These are phyloP conservation scores for Sterrhoptilus dennistouni DNA, from an alignment of 2,113 vertebrate species.

Conservation along the genomic window DNA sequence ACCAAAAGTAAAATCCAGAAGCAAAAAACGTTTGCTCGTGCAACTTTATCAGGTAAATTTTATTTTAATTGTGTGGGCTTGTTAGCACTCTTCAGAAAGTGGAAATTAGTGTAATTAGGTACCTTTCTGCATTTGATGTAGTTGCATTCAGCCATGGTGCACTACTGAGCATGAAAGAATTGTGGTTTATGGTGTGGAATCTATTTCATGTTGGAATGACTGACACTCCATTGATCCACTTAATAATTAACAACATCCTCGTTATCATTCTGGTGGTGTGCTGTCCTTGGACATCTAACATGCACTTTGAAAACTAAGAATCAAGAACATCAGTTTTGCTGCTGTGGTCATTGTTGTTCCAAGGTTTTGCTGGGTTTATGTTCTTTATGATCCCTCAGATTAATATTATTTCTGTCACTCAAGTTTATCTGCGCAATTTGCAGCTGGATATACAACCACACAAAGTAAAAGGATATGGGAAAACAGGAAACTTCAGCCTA, in stretches of 20 bases:
- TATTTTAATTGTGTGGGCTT: background rate
- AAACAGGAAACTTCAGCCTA: background rate
- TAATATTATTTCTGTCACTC: background rate
- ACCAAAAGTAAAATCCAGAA: slow-evolving; percentile 20
- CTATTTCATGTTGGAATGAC: slow-evolving; percentile 10
- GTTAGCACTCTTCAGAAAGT: background rate
- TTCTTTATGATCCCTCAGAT: background rate
- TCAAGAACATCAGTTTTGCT: background rate
- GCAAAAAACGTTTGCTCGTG: background rate
- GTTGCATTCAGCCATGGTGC: background rate
- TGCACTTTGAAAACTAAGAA: background rate
- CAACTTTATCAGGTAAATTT: background rate
- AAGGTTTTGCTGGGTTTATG: background rate
- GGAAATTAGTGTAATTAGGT: background rate
- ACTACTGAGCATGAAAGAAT: slow-evolving; percentile 27
- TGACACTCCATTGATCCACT: background rate
- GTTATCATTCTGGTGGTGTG: background rate
- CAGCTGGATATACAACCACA: background rate
- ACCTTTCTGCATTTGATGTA: slow-evolving; percentile 7
- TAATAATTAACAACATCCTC: slow-evolving; percentile 24
- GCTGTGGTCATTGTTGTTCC: background rate
- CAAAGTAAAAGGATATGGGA: background rate
- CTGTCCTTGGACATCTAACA: background rate
- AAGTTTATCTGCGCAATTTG: background rate
- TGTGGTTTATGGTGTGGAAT: slow-evolving; percentile 28